These are phyloP conservation scores for Campopleginae sp. DNA, from an alignment of 2,888 invertebrate species.

Conservation along the genomic window DNA sequence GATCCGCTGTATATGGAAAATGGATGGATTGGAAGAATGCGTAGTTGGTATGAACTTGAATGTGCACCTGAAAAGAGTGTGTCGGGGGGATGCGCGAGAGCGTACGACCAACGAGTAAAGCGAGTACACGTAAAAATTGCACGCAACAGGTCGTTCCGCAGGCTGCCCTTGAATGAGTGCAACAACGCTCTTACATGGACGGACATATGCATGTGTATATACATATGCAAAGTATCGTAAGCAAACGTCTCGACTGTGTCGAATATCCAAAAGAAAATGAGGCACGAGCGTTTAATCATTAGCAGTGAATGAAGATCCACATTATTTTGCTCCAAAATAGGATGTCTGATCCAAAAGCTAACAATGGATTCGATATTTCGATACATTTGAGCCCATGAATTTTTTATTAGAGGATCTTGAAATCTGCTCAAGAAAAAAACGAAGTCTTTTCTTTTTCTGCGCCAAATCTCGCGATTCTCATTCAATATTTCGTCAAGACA, in stretches of 20 bases:
- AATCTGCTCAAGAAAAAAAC: no score
- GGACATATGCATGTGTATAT: slow-evolving; percentile 14
- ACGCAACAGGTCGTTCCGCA: slow-evolving; percentile 73
- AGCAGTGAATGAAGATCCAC: neutral
- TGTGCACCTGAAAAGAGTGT: slow-evolving; percentile 47
- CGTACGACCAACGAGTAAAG: slow-evolving; percentile 54
- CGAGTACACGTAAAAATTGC: slow-evolving; percentile 67
- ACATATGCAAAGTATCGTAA: slow-evolving; percentile 8
- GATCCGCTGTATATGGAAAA: slow-evolving; percentile 36
- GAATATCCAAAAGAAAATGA: slow-evolving; percentile 26
- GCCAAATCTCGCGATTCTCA: no score
- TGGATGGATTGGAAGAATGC: slow-evolving; percentile 48
- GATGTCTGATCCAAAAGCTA: no score
- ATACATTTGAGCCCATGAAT: no score
- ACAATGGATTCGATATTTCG: no score
- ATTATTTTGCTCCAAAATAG: no score
- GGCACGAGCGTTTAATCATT: slow-evolving; percentile 31
- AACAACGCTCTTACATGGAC: slow-evolving; percentile 54
- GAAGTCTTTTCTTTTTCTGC: no score
- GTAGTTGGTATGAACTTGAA: slow-evolving; percentile 39
- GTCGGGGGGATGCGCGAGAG: neutral
- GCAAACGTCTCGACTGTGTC: slow-evolving; percentile 20
- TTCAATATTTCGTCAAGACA: no score
- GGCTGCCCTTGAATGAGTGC: slow-evolving; percentile 67
- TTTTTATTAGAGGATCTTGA: no score